Percentiles rank a stretch among this genome's conserved stretches.
Conservation (phyloP, 2,797 vertebrate species). For the Neomorphus geoffroyi region DNA sequence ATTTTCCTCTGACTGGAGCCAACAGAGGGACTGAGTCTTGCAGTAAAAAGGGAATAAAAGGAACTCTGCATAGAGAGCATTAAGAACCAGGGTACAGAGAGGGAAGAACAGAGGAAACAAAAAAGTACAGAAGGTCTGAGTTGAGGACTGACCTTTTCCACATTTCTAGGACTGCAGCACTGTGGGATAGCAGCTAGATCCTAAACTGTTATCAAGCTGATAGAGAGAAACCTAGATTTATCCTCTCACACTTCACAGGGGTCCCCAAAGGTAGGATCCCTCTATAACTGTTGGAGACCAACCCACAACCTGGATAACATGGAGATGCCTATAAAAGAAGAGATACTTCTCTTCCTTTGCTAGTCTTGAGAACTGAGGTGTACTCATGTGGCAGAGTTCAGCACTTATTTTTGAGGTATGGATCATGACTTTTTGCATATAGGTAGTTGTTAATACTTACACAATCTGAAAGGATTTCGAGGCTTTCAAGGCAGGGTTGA, state of each 20-base stretch:
- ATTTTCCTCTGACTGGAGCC: background rate
- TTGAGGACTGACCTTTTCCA: background rate
- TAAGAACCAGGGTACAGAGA: background rate
- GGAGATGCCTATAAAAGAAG: background rate
- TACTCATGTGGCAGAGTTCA: background rate
- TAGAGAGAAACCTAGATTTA: background rate
- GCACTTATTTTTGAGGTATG: background rate
- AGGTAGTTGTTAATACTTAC: background rate
- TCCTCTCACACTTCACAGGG: background rate
- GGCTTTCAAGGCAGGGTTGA: background rate
- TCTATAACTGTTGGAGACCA: background rate
- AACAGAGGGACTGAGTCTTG: background rate
- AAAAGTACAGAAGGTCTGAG: background rate
- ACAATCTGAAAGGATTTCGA: background rate
- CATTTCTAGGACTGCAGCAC: background rate
- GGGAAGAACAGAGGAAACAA: background rate
- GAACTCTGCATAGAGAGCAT: background rate
- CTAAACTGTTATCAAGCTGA: background rate
- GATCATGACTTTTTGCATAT: background rate
- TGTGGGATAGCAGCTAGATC: background rate
- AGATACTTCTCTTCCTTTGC: background rate
- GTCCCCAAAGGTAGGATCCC: background rate
- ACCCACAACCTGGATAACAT: background rate
- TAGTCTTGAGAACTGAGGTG: background rate
- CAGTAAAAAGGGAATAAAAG: background rate